Evolutionary conservation across 2,113 vertebrate species (phyloP), one percentile per base, ranked within the genome.

Genomic region (Epinephelus fuscoguttatus): DNA sequence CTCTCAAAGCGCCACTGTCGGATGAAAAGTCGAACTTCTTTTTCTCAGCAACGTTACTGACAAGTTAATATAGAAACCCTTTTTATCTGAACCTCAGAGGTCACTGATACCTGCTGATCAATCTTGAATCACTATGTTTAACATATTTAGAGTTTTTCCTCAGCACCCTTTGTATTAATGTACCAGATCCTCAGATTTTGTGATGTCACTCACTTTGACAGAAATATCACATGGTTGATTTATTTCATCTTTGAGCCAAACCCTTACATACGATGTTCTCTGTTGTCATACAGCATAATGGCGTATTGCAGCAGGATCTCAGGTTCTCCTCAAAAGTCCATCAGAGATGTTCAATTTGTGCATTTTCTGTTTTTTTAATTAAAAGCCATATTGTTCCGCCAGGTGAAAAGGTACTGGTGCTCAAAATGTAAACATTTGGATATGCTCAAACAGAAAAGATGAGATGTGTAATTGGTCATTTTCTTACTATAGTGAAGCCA

Each of bases 311-410:
- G 21, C 74, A 76, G 59, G 84, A 83, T 86, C 91, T 94, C 93
- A 94, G 93, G 91, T 94, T 91, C 53, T 57, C 60, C 55, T 75
- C 18, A 37, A 6, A 25, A 61, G 9, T 57, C n/a, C 27, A 37
- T 66, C 18, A 55, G 37, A 74, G 4, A 76, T 63, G 52, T 42
- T 70, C 25, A 70, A 45, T 74, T 21, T 72, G 47, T 79, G 79
- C 77, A 59, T 80, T 78, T 81, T 49, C 53, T 42, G 49, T 42
- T 42, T 45, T 45, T 11, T 45, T 45, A 12, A 49, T 69, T 69
- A 21, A 74, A 91, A 92, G 88, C 90, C 91, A 92, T 89, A 85
- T 66, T 66, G 30, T 77, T 62, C 53, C 61, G 40, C 69, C 78
- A 80, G 76, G 75, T 57, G 61, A 68, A 21, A 57, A 64, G 69